phyloP scores from a whole-genome alignment of 2,113 vertebrate genomes.

The Gadus macrocephalus region DNA sequence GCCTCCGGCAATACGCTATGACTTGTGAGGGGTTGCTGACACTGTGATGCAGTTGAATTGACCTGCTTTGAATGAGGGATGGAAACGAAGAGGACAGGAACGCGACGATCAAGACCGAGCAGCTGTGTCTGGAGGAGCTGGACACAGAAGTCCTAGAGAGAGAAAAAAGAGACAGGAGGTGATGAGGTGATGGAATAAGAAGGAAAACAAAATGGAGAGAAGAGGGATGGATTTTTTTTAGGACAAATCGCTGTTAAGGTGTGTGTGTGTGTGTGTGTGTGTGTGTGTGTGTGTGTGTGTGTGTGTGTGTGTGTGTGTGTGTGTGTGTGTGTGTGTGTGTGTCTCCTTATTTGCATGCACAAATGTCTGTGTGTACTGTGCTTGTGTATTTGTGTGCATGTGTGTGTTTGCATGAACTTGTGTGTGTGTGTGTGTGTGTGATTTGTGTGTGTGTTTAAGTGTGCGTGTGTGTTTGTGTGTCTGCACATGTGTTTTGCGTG shows the following conservation, averaged over 20 bases:
- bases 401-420: background rate
- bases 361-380: background rate
- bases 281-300: background rate
- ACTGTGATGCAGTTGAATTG: background rate
- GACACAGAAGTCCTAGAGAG: no score
- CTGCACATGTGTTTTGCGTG: background rate
- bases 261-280: background rate
- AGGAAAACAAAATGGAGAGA: no score
- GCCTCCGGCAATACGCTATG: background rate
- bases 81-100: no score
- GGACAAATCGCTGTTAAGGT: background rate
- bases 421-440: background rate
- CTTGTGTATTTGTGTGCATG: background rate
- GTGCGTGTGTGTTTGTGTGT: slow-evolving; percentile 24
- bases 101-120: no score
- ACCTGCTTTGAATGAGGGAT: no score
- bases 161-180: no score
- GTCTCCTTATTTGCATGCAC: background rate
- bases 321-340: background rate
- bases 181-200: no score
- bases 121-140: no score
- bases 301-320: background rate
- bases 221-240: no score
- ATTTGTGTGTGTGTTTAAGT: slow-evolving; percentile 26
- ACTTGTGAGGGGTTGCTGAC: background rate